These are phyloP conservation scores for Caenorhabditis doughertyi DNA, from an alignment of 2,888 invertebrate species.

Conservation along the genomic window DNA sequence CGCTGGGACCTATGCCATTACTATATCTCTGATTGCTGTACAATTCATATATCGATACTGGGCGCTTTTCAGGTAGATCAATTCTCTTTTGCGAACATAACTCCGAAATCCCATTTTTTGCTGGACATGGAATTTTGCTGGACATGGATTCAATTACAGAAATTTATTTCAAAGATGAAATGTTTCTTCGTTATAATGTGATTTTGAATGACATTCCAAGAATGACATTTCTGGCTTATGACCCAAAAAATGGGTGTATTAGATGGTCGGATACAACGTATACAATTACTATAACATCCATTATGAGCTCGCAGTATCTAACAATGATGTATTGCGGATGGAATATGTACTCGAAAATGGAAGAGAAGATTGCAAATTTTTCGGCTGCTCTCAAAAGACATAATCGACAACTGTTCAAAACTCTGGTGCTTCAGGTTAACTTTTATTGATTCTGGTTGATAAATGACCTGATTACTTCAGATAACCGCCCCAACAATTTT, in stretches of 20 bases:
- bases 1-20: not conserved
- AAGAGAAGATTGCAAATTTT: constrained; percentile 15
- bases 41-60: constrained; percentile 9
- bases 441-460: no score
- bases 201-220: constrained; percentile 1
- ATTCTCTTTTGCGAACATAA: not conserved
- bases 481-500: constrained; percentile 21
- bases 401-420: constrained; percentile 28
- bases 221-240: not conserved
- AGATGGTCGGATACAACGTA: not conserved
- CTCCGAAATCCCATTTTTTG: not conserved
- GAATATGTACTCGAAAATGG: constrained; percentile 9
- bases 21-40: not conserved
- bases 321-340: constrained; percentile 33
- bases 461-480: no score
- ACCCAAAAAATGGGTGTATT: not conserved
- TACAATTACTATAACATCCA: not conserved
- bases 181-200: not conserved
- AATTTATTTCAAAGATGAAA: constrained; percentile 4
- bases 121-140: not conserved
- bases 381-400: constrained; percentile 1
- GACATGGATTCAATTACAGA: not conserved
- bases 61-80: not conserved
- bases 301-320: not conserved
- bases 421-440: constrained; percentile 10